Conservation (phyloP, 1,140 invertebrate genomes). For the Holcopasites calliopsidis region DNA sequence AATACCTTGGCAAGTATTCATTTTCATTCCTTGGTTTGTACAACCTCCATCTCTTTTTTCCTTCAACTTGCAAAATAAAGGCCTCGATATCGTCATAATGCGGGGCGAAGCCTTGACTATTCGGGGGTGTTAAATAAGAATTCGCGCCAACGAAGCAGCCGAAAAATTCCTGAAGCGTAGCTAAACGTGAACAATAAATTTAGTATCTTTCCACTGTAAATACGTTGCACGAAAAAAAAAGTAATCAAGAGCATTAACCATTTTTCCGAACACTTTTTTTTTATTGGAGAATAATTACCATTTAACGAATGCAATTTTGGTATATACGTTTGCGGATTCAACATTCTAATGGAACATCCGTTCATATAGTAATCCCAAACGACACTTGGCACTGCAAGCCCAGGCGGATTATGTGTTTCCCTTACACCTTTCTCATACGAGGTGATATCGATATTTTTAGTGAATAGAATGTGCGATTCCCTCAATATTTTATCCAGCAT, state of each 20-base stretch:
- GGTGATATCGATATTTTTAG: slow-evolving; percentile 95
- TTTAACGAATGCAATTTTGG: slow-evolving; percentile 82
- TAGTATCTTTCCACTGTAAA: slow-evolving; percentile 11
- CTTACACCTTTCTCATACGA: slow-evolving; percentile 89
- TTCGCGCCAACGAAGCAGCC: slow-evolving; percentile 96
- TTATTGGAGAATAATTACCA: slow-evolving; percentile 65
- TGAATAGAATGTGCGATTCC: slow-evolving; percentile 87
- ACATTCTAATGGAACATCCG: slow-evolving; percentile 93
- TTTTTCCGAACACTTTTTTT: too few relatives aligned
- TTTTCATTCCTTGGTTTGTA: slow-evolving; percentile 85
- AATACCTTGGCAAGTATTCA: slow-evolving; percentile 88
- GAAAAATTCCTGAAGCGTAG: slow-evolving; percentile 96
- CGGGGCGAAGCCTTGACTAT: slow-evolving; percentile 97
- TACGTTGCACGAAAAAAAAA: too few relatives aligned
- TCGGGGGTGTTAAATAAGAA: slow-evolving; percentile 96
- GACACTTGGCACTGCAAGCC: slow-evolving; percentile 86
- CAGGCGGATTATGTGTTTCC: slow-evolving; percentile 93
- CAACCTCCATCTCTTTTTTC: slow-evolving; percentile 95
- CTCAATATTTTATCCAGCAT: slow-evolving; percentile 89
- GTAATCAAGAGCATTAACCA: too few relatives aligned
- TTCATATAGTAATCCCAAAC: slow-evolving; percentile 96
- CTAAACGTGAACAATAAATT: slow-evolving; percentile 58
- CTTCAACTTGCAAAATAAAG: slow-evolving; percentile 97
- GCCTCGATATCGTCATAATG: slow-evolving; percentile 99
- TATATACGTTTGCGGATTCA: slow-evolving; percentile 96